phyloP scores from a whole-genome alignment of 2,888 invertebrate species.

The Bombyx huttoni region DNA sequence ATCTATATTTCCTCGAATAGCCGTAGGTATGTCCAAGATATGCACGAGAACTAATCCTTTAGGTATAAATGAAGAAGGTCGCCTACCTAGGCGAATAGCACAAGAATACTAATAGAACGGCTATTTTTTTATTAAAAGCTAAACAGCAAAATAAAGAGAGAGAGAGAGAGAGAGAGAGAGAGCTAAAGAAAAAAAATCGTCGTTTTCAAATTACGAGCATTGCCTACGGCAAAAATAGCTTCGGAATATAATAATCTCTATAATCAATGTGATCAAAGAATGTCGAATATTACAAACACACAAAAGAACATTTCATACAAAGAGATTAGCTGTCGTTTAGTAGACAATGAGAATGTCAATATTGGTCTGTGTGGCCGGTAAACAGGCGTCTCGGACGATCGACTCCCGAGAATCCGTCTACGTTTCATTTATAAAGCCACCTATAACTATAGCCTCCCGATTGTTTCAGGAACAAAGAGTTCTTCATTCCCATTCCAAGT shows the following conservation, averaged over 20 bases:
- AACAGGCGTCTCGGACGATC: conserved; percentile 40
- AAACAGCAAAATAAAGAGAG: too few relatives aligned
- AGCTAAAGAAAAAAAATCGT: too few relatives aligned
- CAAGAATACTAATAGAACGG: too few relatives aligned
- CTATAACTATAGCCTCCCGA: conserved; percentile 25
- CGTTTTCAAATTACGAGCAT: not conserved
- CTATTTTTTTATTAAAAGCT: too few relatives aligned
- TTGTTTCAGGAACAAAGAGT: conserved; percentile 44
- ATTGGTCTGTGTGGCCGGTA: conserved; percentile 55
- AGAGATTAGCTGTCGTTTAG: conserved; percentile 56
- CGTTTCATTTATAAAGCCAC: conserved; percentile 27
- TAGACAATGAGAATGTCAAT: conserved; percentile 63
- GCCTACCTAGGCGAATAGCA: too few relatives aligned
- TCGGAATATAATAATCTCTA: conserved; percentile 1
- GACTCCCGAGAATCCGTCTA: conserved; percentile 46
- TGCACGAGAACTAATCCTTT: too few relatives aligned
- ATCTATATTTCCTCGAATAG: too few relatives aligned
- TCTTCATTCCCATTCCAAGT: conserved; percentile 11
- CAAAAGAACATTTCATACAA: conserved; percentile 48
- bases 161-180: too few relatives aligned
- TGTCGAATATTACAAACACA: conserved; percentile 23
- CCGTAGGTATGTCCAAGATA: too few relatives aligned
- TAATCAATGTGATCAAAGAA: conserved; percentile 14
- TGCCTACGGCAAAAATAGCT: not conserved
- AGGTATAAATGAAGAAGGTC: too few relatives aligned